A percentile compares a stretch with the other conserved stretches of the same genome.
phyloP scores from a whole-genome alignment of 92 coral and sea anemone genomes.

The Zoanthus solanderi region DNA sequence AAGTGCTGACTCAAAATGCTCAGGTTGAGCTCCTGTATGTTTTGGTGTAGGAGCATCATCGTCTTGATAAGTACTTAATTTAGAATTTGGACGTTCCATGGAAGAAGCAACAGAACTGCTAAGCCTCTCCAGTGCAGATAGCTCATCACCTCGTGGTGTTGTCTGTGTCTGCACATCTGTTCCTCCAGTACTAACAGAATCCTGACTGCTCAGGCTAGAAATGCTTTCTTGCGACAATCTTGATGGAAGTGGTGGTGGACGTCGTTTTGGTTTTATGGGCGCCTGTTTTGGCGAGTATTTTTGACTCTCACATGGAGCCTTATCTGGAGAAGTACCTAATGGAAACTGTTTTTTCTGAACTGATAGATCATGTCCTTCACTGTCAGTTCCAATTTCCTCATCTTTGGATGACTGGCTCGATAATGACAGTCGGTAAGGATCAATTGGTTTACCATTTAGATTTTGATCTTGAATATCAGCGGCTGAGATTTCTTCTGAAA shows the following conservation, averaged over 20 bases:
- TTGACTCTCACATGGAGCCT: conserved; percentile 5
- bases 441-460: not conserved
- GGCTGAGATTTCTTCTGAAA: not conserved
- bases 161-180: conserved; percentile 28
- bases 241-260: conserved; percentile 39
- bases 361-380: conserved; percentile 14
- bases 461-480: not conserved
- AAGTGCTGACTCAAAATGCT: not conserved
- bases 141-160: not conserved
- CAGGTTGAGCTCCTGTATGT: not conserved
- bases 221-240: conserved; percentile 29
- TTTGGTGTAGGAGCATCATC: not conserved
- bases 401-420: conserved; percentile 12
- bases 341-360: conserved; percentile 4
- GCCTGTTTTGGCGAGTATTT: conserved; percentile 30
- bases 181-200: conserved; percentile 24
- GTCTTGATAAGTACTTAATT: not conserved
- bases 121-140: not conserved
- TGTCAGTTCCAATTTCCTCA: conserved; percentile 20
- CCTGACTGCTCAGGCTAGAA: conserved; percentile 38
- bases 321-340: not conserved
- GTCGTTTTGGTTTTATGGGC: conserved; percentile 37
- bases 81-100: conserved; percentile 5
- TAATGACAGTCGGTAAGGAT: not conserved
- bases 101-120: not conserved